Conservation (phyloP, 1,140 invertebrate species). For the Acromyrmex charruanus region DNA sequence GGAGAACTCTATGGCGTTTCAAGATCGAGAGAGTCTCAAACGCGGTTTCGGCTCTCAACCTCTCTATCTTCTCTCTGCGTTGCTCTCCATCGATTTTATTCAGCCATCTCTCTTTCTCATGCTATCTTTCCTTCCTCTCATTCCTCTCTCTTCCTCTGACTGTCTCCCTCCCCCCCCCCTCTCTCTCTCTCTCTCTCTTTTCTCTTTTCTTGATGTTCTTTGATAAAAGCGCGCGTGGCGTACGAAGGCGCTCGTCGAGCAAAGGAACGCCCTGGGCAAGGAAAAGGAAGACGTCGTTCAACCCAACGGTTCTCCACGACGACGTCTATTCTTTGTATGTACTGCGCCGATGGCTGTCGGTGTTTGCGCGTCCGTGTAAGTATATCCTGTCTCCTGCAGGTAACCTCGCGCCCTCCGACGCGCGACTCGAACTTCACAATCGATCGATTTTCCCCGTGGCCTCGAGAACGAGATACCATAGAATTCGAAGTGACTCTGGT, state of each 20-base stretch:
- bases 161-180: neutral
- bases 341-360: slow-evolving; percentile 21
- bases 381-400: slow-evolving; percentile 60
- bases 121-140: slow-evolving; percentile 13
- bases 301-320: slow-evolving; percentile 16
- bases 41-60: slow-evolving; percentile 55
- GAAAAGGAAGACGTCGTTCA: slow-evolving; percentile 60
- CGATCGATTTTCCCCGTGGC: slow-evolving; percentile 68
- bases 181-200: neutral
- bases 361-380: slow-evolving; percentile 41
- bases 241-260: slow-evolving; percentile 50
- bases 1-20: slow-evolving; percentile 55
- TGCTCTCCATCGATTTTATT: slow-evolving; percentile 49
- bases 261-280: slow-evolving; percentile 55
- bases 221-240: slow-evolving; percentile 52
- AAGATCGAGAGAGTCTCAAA: slow-evolving; percentile 62
- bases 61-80: slow-evolving; percentile 28
- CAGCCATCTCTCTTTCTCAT: slow-evolving; percentile 4
- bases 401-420: slow-evolving; percentile 53
- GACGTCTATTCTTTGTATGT: slow-evolving; percentile 52
- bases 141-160: neutral
- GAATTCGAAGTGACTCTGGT: slow-evolving; percentile 67
- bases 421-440: slow-evolving; percentile 44
- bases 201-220: slow-evolving; percentile 3
- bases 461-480: slow-evolving; percentile 58